A percentile compares a stretch with the other conserved stretches of the same genome.
phyloP scores from a whole-genome alignment of 1,140 invertebrate species.

The Sweltsa coloradensis region DNA sequence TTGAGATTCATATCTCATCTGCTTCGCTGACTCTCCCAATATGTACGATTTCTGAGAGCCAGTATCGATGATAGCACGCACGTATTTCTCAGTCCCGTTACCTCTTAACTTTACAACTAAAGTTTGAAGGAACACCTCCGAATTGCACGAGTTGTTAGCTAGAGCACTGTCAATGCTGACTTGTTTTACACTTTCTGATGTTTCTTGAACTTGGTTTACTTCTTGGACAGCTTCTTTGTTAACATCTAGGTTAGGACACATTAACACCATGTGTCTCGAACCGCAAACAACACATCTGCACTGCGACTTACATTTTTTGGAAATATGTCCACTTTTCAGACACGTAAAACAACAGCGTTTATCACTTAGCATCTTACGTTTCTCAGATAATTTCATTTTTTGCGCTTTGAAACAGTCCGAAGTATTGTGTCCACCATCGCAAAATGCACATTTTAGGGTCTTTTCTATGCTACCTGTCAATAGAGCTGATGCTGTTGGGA shows the following conservation, averaged over 20 bases:
- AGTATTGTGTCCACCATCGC: background rate
- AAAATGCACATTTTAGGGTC: background rate
- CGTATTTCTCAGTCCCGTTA: background rate
- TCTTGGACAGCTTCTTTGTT: background rate
- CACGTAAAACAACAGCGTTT: background rate
- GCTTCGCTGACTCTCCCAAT: background rate
- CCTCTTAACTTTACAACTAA: conserved; percentile 4
- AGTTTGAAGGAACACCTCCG: conserved; percentile 8
- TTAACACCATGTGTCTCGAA: background rate
- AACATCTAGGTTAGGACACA: background rate
- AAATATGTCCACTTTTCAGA: background rate
- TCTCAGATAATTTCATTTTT: background rate
- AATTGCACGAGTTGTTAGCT: background rate
- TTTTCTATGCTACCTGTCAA: background rate
- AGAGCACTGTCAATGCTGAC: background rate
- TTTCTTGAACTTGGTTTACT: background rate
- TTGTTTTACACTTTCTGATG: background rate
- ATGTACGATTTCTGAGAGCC: conserved; percentile 13
- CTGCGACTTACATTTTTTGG: background rate
- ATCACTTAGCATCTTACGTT: background rate
- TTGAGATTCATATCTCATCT: background rate
- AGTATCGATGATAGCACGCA: conserved; percentile 10
- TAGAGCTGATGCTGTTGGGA: conserved; percentile 9
- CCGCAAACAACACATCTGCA: background rate
- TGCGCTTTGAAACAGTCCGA: background rate